Base-by-base conservation (phyloP, 2,888 invertebrate genomes). In the Hemithea aestivaria region DNA sequence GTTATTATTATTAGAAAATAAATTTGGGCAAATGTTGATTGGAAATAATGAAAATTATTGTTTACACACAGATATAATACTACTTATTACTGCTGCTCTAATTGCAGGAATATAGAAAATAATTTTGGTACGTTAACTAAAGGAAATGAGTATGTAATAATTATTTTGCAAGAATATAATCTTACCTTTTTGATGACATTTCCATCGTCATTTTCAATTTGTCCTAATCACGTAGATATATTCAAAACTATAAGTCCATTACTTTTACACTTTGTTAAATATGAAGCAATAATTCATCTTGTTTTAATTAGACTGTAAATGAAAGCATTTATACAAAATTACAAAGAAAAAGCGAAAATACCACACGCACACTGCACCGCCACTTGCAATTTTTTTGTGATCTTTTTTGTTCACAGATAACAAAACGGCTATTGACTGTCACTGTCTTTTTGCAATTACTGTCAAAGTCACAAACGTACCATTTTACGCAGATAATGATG, bases 161-260 rank as follows among this genome's bases (percentile, higher is more conserved):
- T 26, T 2, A 27, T 35, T 26, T 25, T 22, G 20, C n/a, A 24
- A 24, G 11, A 22, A 45, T 10, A 38, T 25, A 20, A 47, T 66
- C 74, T 77, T 74, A 82, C 85, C 80, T 85, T 63, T 85, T 85
- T 43, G 87, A 83, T 65, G 85, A 77, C 73, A 77, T 84, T 75
- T 85, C 84, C 61, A 73, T 84, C 58, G 79, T 84, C 84, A 85
- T 85, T 71, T 74, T 78, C 51, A 64, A 66, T 64, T 66, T 60
- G 48, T 40, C 54, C 37, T 45, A 63, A 58, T 60, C 56, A 67
- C 50, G 47, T 54, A 46, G 51, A 45, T 45, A 54, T 58, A 53
- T 47, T 60, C 57, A 54, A 51, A 52, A 61, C 62, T 58, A 56
- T 66, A 56, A 51, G 63, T 68, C 56, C 78, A 79, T 73, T 52